Base-by-base conservation (phyloP, 2,113 vertebrate species). In the Pavo muticus region DNA sequence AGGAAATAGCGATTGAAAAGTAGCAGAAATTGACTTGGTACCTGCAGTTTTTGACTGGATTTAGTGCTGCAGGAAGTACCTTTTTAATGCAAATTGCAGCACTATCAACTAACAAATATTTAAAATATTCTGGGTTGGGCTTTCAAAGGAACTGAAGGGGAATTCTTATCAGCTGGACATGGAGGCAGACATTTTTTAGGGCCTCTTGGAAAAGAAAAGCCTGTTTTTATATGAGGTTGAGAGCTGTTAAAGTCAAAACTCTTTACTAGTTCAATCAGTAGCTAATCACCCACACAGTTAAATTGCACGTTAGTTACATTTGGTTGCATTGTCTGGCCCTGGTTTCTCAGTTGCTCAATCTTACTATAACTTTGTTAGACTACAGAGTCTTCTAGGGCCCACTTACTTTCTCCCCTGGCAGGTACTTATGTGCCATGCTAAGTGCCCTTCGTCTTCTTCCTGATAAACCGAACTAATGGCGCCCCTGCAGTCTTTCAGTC, bases 161-260 rank as follows among this genome's bases (percentile, higher is more conserved):
- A 94, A 81, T 94, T 96, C 88, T 96, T 80, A 45, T 70, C 68
- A n/a, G 48, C 50, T 57, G n/a, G 56, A 44, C 35, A 68, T 90
- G 35, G 30, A 45, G 8, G 14, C 37, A 35, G 64, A 30, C 29
- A n/a, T 67, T 59, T 90, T 91, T 67, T 83, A 87, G 56, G 24
- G 48, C 81, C 42, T 80, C 30, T 84, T 88, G 45, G 42, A 35
- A 80, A 68, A 91, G 27, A 73, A 24, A 75, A 76, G 35, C 24
- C 47, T 82, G 16, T 69, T 20, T 94, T 95, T 87, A 42, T 52
- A 40, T 45, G 10, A 83, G 61, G 35, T 11, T 74, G 32, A 80
- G 75, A 86, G 50, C 60, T 90, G 56, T 54, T 93, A 37, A 25
- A 76, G 45, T 14, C 61, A 15, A 3, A 44, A 39, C 11, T 40